Evolutionary conservation across 2,113 vertebrate species (phyloP), one percentile per base, ranked within the genome.

Genomic region (Malurus elegans): DNA sequence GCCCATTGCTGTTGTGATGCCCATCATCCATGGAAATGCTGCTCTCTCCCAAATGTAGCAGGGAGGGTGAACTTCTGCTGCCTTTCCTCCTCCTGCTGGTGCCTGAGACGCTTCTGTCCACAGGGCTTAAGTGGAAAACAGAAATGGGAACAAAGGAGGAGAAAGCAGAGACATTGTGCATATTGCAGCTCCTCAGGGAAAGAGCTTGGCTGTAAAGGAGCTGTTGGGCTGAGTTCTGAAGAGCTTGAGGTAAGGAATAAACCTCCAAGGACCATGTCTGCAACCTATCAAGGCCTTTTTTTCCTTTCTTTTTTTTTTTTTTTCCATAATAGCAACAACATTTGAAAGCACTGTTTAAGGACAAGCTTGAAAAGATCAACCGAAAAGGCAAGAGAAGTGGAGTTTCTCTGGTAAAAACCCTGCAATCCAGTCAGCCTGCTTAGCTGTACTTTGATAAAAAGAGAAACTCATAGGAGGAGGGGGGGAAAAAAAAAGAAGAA

Each of bases 311-410:
- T 69, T 34, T 18, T 14, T 45, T 64, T 24, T 69, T 34, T 18
- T 14, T 45, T 19, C 25, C n/a, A 36, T 60, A 78, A 60, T 58
- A 79, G 62, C 47, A 86, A 50, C 79, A 89, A 54, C 24, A 79
- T 90, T 92, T 95, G 71, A 88, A 95, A 89, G 61, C 48, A 18
- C 47, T 69, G 38, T 86, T 92, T 95, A 88, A 95, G 88, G 79
- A 73, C n/a, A 40, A 70, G 61, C 50, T 91, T 88, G 86, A 90
- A 86, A 94, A 89, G 75, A 82, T 78, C 70, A 94, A 48, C 82
- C 20, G 40, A 67, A 90, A 94, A 86, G 40, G 42, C 75, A 60
- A 56, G 64, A 90, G 74, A 92, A 92, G 25, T 81, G 61, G 45
- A 5, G 7, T 84, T 95, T 93, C 47, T 92, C 44, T 76, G 92